Base-by-base conservation (phyloP, 1,140 invertebrate species). In the Sycobia sp. region DNA sequence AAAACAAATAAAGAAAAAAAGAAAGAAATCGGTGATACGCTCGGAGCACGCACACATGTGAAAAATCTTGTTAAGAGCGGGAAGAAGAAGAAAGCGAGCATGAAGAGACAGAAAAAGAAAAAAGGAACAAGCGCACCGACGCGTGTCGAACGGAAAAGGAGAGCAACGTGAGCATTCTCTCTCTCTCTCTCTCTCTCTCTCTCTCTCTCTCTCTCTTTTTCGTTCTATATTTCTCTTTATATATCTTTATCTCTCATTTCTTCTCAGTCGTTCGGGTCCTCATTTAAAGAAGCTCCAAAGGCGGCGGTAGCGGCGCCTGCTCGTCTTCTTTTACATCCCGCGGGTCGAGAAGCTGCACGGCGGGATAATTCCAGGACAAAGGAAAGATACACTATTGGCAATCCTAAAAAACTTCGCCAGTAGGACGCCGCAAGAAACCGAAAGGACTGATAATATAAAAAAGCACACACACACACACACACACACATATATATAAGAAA, bases 311-410 rank as follows among this genome's bases (percentile, higher is more conserved):
- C n/a, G n/a, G n/a, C n/a, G n/a, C n/a, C n/a, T n/a, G n/a, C n/a
- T n/a, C 49, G 20, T 36, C 13, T 54, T 50, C 57, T 50, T 50
- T 29, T 11, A 10, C 34, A 20, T 49, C 23, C 46, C 44, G 23
- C n/a, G 32, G 43, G 29, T 49, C 43, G 57, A 41, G 29, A 50
- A 51, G 57, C 57, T 59, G 50, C 46, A 50, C 56, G 46, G 46
- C 46, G 49, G 63, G 63, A 67, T 67, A 67, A 67, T 67, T 34
- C 65, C 58, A 49, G 60, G 61, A 73, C 71, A 72, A 71, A 69
- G 55, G 68, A 65, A 70, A 65, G 67, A 71, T 69, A 68, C 72
- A 49, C 63, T 51, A n/a, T n/a, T n/a, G n/a, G 67, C 68, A 67
- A 71, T 67, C 66, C 60, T 51, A 66, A 70, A 71, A 66, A 65